Percentiles rank a stretch among this genome's conserved stretches.
These are phyloP conservation scores for Rhinoptilus africanus DNA, from an alignment of 2,113 vertebrate genomes.

Conservation along the genomic window DNA sequence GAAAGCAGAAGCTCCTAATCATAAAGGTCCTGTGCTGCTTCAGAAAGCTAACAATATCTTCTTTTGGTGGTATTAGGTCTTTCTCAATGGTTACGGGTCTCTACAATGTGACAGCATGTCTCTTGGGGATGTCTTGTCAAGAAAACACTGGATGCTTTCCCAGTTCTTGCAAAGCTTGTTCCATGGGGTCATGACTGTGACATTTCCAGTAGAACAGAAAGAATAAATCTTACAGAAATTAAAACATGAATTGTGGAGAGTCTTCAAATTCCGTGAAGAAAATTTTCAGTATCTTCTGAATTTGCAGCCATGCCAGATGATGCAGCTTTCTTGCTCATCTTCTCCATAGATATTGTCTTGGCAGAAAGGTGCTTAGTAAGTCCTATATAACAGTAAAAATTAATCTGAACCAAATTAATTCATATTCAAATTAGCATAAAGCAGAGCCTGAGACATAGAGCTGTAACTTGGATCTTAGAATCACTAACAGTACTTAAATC, in stretches of 20 bases:
- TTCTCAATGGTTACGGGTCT: background rate
- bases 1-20: background rate
- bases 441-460: background rate
- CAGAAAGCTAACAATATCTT: background rate
- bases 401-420: background rate
- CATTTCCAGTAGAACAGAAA: background rate
- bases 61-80: background rate
- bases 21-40: background rate
- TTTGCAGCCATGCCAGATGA: background rate
- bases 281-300: background rate
- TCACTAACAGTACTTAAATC: background rate
- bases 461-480: background rate
- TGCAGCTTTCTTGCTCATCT: background rate
- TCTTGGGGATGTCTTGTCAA: constrained; percentile 25
- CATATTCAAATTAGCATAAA: background rate
- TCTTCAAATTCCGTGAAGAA: background rate
- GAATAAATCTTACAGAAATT: background rate
- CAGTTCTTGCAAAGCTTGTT: background rate
- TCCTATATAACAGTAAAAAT: background rate
- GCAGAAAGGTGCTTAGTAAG: background rate
- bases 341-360: background rate
- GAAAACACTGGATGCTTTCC: background rate
- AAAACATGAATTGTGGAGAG: background rate
- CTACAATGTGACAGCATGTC: background rate
- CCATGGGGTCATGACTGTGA: constrained; percentile 28